Base-by-base conservation (phyloP, 2,888 invertebrate species). In the Drosophila lutescens region DNA sequence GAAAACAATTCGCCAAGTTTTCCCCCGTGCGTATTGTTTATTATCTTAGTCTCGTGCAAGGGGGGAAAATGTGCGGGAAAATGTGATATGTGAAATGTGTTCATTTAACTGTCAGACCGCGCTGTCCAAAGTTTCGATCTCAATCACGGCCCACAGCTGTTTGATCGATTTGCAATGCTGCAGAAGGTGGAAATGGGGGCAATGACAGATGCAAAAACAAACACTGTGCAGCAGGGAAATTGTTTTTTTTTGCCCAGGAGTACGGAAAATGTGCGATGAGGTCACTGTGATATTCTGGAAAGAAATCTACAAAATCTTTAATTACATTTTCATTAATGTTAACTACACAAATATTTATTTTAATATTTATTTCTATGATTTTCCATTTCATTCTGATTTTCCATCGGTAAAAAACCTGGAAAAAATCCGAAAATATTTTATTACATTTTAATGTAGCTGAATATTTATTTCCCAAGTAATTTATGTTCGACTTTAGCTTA, bases 111-210 rank as follows among this genome's bases (percentile, higher is more conserved):
- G 56, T 44, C 57, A 57, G 66, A 47, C 46, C 4, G 17, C n/a
- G 26, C 32, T 50, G 49, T 12, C 54, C 40, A 47, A 49, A 43
- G 26, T 26, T 36, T 12, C 9, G 26, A 40, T 60, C 53, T 40
- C 57, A 38, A 57, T 49, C 40, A 23, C 55, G 7, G 55, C 50
- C 54, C 43, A 30, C 26, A 36, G 54, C 57, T 47, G 54, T 36
- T 54, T 67, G 66, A 55, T 67, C 66, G 49, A 38, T 55, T 67
- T 66, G 41, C 47, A 40, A 49, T 36, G n/a, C 32, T 55, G 65
- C 50, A 40, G 38, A 47, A 13, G 13, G 13, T 10, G 2, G 15
- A 47, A 61, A 47, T 23, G 15, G 13, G 46, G 46, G 10, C 61
- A 61, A 60, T 61, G 38, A 38, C 38, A 46, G 61, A 60, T 32